Percentiles rank a stretch among this genome's conserved stretches.
phyloP scores from a whole-genome alignment of 2,113 vertebrate species.

The Tachysurus vachellii region DNA sequence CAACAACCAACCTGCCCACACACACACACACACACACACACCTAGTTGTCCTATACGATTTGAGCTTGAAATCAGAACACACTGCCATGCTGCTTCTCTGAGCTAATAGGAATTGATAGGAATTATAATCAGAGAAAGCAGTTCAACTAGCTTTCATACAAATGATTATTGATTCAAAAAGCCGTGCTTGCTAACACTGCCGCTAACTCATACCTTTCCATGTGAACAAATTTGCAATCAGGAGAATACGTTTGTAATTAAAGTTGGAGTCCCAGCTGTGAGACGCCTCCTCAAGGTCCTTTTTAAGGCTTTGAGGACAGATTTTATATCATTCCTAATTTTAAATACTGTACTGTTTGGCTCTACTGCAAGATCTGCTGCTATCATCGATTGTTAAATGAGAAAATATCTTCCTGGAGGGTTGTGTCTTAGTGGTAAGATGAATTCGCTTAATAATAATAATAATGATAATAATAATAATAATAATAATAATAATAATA shows the following conservation, averaged over 20 bases:
- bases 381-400: not conserved
- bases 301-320: not conserved
- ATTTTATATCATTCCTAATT: not conserved
- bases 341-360: not conserved
- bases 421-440: not conserved
- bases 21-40: not conserved
- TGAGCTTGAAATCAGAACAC: conserved; percentile 24
- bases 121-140: conserved; percentile 2
- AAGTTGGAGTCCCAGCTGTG: conserved; percentile 10
- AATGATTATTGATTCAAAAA: conserved; percentile 13
- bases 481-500: not conserved
- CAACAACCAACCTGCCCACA: not conserved
- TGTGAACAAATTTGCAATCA: not conserved
- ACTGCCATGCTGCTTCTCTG: not conserved
- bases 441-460: too few relatives aligned
- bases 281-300: not conserved
- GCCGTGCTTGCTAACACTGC: not conserved
- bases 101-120: not conserved
- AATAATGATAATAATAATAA: not conserved
- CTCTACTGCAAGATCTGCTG: not conserved
- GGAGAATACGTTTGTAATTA: conserved; percentile 9
- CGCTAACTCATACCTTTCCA: not conserved
- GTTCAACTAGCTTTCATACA: not conserved
- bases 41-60: not conserved
- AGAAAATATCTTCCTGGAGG: not conserved